Base-by-base conservation (phyloP, 2,113 vertebrate species). In the Equus przewalskii region DNA sequence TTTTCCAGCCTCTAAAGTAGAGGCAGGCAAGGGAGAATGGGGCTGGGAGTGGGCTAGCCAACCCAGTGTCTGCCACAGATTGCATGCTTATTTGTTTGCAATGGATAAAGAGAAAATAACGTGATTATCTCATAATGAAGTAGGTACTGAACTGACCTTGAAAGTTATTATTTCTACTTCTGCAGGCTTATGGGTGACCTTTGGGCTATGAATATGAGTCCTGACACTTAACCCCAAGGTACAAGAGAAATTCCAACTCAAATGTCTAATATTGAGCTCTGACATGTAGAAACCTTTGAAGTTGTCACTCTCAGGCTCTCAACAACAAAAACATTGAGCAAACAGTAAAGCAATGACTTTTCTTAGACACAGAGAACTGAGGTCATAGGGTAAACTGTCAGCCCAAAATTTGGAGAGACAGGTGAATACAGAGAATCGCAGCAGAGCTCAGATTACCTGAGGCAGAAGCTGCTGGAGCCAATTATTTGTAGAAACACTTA, bases 111-210 rank as follows among this genome's bases (percentile, higher is more conserved):
- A 75, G 84, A 73, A 89, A 89, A 73, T 79, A 93, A 82, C 62
- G 36, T 41, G 33, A 78, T 93, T 76, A 65, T 95, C 14, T 80
- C 56, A 89, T 28, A 73, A 67, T 85, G 30, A 95, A 89, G 67
- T 67, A 65, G 64, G 73, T 85, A 85, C 36, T 65, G 41, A 85
- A 65, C 75, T 83, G n/a, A 79, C 8, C 79, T 80, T 85, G 30
- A 89, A 56, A 24, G 51, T 64, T 65, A 97, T 73, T 89, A 93
- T 12, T 95, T 84, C 72, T 84, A 93, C 56, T 84, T 65, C 49
- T 80, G 21, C 8, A 80, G 64, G 41, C 26, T 95, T 85, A 84
- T 22, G 84, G 64, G 49, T 93, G 70, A 85, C 51, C 28, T 80
- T 24, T 58, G 26, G 56, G 58, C 69, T 80, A 11, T 81, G 56